phyloP scores from a whole-genome alignment of 2,888 invertebrate species.

The Osmoderma eremita region DNA sequence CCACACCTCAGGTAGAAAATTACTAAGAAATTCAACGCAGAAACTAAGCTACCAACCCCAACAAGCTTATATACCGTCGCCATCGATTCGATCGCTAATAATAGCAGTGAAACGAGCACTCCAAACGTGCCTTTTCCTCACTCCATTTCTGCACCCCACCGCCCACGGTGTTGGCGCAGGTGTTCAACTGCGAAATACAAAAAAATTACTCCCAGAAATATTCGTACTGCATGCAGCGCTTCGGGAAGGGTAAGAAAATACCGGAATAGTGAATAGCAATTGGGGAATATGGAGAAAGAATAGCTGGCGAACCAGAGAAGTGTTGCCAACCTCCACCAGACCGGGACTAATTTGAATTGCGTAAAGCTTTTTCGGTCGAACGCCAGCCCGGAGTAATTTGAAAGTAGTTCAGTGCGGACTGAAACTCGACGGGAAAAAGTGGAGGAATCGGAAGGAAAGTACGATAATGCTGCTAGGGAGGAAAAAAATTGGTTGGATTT shows the following conservation, averaged over 20 bases:
- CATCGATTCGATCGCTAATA: too few relatives aligned
- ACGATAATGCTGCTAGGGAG: conserved; percentile 7
- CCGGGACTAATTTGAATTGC: conserved; percentile 28
- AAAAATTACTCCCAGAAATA: too few relatives aligned
- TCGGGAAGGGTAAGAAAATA: neutral
- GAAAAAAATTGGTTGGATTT: neutral
- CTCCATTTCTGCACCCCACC: neutral
- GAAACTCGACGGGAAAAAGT: conserved; percentile 2
- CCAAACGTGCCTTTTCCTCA: neutral
- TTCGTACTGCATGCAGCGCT: neutral
- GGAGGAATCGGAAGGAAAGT: neutral
- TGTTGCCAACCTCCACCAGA: too few relatives aligned
- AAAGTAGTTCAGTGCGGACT: conserved; percentile 29
- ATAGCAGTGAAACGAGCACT: too few relatives aligned
- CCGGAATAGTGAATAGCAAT: neutral
- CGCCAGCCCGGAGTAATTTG: conserved; percentile 7
- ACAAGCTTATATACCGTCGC: too few relatives aligned
- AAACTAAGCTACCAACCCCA: too few relatives aligned
- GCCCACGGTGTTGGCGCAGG: neutral
- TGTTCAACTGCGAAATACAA: neutral
- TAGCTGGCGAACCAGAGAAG: too few relatives aligned
- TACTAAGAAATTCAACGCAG: too few relatives aligned
- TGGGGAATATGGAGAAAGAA: neutral
- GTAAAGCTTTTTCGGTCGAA: conserved; percentile 20
- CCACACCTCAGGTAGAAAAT: too few relatives aligned